A percentile compares a stretch with the other conserved stretches of the same genome.
Conservation (phyloP, 1,140 invertebrate genomes). For the Drosophila paulistorum region DNA sequence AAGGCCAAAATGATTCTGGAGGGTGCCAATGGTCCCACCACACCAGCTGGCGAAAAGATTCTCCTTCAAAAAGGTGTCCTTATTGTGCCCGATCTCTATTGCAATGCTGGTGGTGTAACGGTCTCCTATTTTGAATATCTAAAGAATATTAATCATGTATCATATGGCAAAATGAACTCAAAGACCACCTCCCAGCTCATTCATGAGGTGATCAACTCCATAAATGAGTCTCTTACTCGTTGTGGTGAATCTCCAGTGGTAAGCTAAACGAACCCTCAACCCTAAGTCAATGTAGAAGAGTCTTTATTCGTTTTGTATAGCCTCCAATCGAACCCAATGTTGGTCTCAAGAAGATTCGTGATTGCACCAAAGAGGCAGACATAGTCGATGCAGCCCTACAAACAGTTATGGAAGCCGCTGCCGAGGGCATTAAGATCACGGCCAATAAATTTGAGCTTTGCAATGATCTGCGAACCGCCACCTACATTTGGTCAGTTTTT, state of each 20-base stretch:
- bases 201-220: constrained; percentile 58
- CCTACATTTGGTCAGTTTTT: constrained; percentile 91
- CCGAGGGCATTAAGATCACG: constrained; percentile 87
- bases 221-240: constrained; percentile 56
- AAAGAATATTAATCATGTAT: constrained; percentile 95
- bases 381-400: constrained; percentile 93
- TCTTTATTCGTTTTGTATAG: constrained; percentile 13
- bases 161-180: constrained; percentile 93
- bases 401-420: constrained; percentile 91
- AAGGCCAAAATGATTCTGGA: constrained; percentile 90
- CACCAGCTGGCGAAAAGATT: constrained; percentile 91
- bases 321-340: constrained; percentile 86
- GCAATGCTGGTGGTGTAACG: constrained; percentile 94
- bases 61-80: constrained; percentile 89
- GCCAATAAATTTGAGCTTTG: constrained; percentile 90
- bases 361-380: constrained; percentile 88
- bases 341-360: constrained; percentile 84
- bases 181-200: constrained; percentile 58
- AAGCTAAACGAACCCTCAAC: background rate
- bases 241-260: constrained; percentile 27
- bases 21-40: constrained; percentile 95
- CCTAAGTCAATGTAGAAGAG: too few species aligned
- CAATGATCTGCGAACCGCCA: constrained; percentile 91
- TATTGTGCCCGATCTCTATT: constrained; percentile 92
- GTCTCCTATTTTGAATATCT: constrained; percentile 97